phyloP scores from a whole-genome alignment of 2,113 vertebrate genomes.

The Fukomys damarensis region DNA sequence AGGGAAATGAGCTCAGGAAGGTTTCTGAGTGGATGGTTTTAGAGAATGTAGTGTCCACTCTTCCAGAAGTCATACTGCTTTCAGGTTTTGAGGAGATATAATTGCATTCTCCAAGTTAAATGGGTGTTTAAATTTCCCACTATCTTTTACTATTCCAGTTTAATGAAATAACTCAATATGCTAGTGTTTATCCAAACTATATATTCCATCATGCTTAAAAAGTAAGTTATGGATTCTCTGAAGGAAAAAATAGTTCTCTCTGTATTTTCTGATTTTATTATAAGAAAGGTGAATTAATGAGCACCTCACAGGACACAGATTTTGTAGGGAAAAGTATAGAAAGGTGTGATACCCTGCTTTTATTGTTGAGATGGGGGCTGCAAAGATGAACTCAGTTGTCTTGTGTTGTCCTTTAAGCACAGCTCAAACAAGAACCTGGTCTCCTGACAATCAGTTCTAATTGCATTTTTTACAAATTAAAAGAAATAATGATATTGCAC shows the following conservation, averaged over 20 bases:
- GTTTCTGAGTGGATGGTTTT: neutral
- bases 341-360: neutral
- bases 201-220: neutral
- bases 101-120: neutral
- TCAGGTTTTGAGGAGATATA: neutral
- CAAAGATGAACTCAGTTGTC: neutral
- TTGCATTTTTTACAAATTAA: neutral
- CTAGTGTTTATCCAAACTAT: neutral
- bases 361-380: neutral
- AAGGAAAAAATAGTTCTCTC: neutral
- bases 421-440: neutral
- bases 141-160: neutral
- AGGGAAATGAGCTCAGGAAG: neutral
- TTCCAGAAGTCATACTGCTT: neutral
- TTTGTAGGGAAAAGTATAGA: neutral
- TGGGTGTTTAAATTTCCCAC: neutral
- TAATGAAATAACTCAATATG: slow-evolving; percentile 26
- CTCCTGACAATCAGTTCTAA: neutral
- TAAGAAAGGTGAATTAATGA: neutral
- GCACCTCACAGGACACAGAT: neutral
- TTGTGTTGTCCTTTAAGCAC: neutral
- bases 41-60: neutral
- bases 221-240: slow-evolving; percentile 12
- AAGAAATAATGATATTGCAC: neutral
- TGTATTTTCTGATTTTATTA: neutral